Evolutionary conservation across 2,797 vertebrate species (phyloP).

Genomic region (Parotocinclus haroldoi): DNA sequence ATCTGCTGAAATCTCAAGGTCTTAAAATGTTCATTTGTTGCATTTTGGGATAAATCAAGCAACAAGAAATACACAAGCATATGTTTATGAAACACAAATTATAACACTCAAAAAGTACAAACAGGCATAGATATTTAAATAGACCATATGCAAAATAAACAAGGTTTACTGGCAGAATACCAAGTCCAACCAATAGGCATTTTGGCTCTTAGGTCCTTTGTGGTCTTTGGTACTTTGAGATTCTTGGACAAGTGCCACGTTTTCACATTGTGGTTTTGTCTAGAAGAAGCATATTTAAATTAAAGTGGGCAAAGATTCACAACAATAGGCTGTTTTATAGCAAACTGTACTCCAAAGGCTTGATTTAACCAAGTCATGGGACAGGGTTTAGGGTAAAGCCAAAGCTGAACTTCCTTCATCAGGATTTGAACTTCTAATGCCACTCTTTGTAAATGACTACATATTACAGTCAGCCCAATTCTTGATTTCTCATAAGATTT

Average conservation of each 20-base stretch:
- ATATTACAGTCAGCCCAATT: neutral
- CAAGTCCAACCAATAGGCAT: conserved; percentile 28
- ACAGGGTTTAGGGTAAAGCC: conserved; percentile 34
- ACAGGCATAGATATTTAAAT: neutral
- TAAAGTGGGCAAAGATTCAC: conserved; percentile 13
- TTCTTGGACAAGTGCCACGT: conserved; percentile 47
- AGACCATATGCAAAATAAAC: conserved; percentile 27
- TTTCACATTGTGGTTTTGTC: conserved; percentile 42
- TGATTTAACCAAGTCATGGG: conserved; percentile 21
- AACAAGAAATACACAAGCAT: conserved; percentile 54
- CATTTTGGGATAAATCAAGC: conserved; percentile 31
- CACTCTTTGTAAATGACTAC: conserved; percentile 38
- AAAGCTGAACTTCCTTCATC: conserved; percentile 50
- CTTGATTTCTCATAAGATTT: conserved; percentile 15
- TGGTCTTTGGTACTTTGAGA: conserved; percentile 38
- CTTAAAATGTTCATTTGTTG: too few species aligned
- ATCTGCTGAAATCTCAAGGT: too few species aligned
- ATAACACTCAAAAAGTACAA: too few species aligned
- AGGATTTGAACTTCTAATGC: conserved; percentile 53
- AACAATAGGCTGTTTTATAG: conserved; percentile 52
- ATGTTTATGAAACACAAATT: conserved; percentile 3
- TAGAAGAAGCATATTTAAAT: conserved; percentile 52
- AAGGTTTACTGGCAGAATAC: conserved; percentile 42
- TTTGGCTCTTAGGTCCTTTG: conserved; percentile 23
- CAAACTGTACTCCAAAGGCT: conserved; percentile 52